These are phyloP conservation scores for Oceanites oceanicus DNA, from an alignment of 2,113 vertebrate genomes.

Conservation along the genomic window DNA sequence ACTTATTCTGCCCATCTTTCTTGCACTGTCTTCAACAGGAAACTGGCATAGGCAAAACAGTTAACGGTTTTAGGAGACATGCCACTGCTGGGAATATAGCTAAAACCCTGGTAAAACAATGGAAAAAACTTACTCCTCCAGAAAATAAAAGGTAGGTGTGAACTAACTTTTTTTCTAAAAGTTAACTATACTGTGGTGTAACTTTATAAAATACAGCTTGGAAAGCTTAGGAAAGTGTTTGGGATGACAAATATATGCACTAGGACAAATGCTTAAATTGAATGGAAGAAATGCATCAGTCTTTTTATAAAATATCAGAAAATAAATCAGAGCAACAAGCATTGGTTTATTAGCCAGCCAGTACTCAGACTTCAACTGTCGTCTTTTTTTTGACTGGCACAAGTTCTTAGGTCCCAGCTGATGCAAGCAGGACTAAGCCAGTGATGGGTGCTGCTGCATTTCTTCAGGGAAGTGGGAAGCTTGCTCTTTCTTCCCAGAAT, in stretches of 20 bases:
- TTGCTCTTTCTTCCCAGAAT: not conserved
- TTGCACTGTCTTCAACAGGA: constrained; percentile 65
- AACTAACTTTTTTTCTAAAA: not conserved
- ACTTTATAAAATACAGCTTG: not conserved
- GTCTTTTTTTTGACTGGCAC: not conserved
- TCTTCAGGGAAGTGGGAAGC: not conserved
- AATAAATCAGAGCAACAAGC: not conserved
- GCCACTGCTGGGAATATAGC: constrained; percentile 76
- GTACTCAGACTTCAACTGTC: not conserved
- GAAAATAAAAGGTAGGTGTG: constrained; percentile 47
- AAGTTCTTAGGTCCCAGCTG: not conserved
- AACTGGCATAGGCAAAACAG: constrained; percentile 83
- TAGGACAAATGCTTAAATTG: not conserved
- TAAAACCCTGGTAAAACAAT: constrained; percentile 76
- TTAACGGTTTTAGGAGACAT: constrained; percentile 81
- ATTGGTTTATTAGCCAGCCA: not conserved
- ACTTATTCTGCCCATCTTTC: not conserved
- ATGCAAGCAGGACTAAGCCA: not conserved
- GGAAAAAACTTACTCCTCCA: constrained; percentile 77
- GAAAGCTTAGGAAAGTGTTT: not conserved
- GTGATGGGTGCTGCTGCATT: not conserved
- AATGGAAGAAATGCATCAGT: not conserved
- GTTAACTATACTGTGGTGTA: not conserved
- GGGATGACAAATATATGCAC: not conserved
- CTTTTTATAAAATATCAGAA: not conserved